Evolutionary conservation across 1,140 invertebrate species (phyloP).

Genomic region (Ceratoteleas bidentatus): DNA sequence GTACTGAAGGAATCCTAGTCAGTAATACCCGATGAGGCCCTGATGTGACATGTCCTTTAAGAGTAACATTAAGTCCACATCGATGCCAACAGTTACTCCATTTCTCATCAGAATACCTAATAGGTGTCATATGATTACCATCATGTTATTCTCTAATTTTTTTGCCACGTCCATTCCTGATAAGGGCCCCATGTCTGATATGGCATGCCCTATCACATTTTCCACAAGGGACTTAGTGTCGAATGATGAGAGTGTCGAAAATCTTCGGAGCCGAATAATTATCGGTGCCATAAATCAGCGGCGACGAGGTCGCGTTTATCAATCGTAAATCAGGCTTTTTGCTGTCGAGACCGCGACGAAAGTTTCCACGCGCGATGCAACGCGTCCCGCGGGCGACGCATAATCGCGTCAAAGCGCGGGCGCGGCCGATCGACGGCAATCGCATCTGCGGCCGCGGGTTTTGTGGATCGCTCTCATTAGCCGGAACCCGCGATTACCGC

Average conservation of each 20-base stretch:
- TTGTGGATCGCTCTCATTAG: constrained; percentile 26
- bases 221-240: not conserved
- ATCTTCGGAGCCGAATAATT: constrained; percentile 43
- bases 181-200: too few relatives aligned
- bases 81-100: too few relatives aligned
- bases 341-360: constrained; percentile 53
- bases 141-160: not conserved
- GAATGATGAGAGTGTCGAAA: constrained; percentile 1
- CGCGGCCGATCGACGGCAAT: not conserved
- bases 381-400: not conserved
- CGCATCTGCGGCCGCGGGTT: not conserved
- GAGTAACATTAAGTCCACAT: too few relatives aligned
- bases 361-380: constrained; percentile 41
- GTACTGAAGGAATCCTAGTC: too few relatives aligned
- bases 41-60: too few relatives aligned
- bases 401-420: not conserved
- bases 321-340: constrained; percentile 65
- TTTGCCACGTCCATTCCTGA: too few relatives aligned
- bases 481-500: constrained; percentile 10
- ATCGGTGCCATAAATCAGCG: constrained; percentile 68
- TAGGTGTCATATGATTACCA: not conserved
- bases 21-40: too few relatives aligned
- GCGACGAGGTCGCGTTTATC: constrained; percentile 54
- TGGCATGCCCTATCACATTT: too few relatives aligned
- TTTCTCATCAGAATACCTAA: too few relatives aligned